phyloP scores from a whole-genome alignment of 2,797 vertebrate species.

The Dromococcyx pavoninus region DNA sequence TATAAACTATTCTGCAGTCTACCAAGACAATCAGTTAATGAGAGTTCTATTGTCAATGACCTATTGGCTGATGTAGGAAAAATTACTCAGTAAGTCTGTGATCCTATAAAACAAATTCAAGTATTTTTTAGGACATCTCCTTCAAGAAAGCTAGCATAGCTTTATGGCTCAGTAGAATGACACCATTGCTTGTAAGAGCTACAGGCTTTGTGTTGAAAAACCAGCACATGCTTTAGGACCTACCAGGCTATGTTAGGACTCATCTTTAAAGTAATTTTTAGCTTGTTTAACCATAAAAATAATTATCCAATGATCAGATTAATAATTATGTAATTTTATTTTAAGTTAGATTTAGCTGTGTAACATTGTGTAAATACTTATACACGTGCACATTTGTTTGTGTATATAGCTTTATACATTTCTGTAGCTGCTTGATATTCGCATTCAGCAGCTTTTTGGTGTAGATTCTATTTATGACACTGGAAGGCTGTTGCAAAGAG shows the following conservation, averaged over 20 bases:
- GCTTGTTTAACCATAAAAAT: neutral
- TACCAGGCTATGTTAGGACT: fast-evolving
- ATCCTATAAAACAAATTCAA: neutral
- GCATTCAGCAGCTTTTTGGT: neutral
- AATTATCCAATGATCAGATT: neutral
- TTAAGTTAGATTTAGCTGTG: neutral
- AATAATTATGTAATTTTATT: neutral
- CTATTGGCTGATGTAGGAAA: neutral
- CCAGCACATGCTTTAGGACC: neutral
- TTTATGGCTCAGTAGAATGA: neutral
- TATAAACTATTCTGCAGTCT: neutral
- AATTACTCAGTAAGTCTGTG: neutral
- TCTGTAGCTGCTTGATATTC: neutral
- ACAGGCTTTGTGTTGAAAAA: neutral
- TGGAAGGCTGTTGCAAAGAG: neutral
- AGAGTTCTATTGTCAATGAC: neutral
- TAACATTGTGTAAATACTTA: neutral
- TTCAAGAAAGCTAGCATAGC: neutral
- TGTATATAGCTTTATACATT: neutral
- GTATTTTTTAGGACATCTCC: neutral
- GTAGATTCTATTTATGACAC: neutral
- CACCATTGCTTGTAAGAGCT: fast-evolving
- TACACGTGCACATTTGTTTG: neutral
- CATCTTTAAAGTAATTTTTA: neutral
- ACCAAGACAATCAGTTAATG: neutral